Base-by-base conservation (phyloP, 2,888 invertebrate species). In the Ochropacha duplaris region DNA sequence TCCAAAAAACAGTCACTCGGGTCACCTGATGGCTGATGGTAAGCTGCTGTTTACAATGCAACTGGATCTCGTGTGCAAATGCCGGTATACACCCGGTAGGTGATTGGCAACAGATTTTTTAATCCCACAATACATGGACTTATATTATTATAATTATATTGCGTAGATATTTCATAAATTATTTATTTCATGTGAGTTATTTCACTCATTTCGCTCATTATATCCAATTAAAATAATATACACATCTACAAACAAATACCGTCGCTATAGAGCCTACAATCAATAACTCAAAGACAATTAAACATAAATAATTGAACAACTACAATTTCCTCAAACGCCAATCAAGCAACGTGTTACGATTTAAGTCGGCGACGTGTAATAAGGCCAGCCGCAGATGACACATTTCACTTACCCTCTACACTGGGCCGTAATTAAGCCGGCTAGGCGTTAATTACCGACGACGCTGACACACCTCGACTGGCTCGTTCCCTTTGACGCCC, bases 341-440 rank as follows among this genome's bases (percentile, higher is more conserved):
- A 59, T 61, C 57, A 61, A 62, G 61, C 61, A 68, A 73, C 64
- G 59, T 50, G 61, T 62, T 66, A 63, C 69, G 61, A 59, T 65
- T 66, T 66, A 59, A 65, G 64, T 56, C 64, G 34, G 26, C 50
- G 34, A 19, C 52, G 34, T 31, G 52, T 52, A 52, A 52, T 54
- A 59, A 55, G 34, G 50, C 49, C 28, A 55, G 50, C 58, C 56
- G 68, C 66, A 69, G 80, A 85, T 84, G 88, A 88, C 89, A 88
- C 86, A 85, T 88, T 85, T 87, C 85, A 87, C 83, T 87, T 81
- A 83, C 74, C 81, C 84, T 77, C 81, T 78, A 81, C 79, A 75
- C 78, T 69, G 60, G 75, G 60, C 70, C 72, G 83, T 88, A 88
- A 90, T 90, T 90, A 90, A 88, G 78, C 76, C 74, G 60, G 72